Evolutionary conservation across 2,797 vertebrate species (phyloP).

Genomic region (Leucoraja ocellata): DNA sequence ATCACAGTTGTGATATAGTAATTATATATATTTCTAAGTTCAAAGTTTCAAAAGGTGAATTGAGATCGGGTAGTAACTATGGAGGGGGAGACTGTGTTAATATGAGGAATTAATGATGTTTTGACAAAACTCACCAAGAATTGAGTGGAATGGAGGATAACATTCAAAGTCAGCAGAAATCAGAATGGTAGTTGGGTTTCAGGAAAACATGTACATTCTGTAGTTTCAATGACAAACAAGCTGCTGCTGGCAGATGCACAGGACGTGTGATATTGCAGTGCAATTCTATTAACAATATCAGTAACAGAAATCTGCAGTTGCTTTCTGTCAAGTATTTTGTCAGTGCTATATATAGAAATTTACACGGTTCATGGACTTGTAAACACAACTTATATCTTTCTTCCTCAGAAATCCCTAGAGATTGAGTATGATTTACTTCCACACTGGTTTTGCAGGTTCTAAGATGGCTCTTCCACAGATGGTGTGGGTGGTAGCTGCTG

Average conservation of each 20-base stretch:
- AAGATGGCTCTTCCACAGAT: too few species aligned
- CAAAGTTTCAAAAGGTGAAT: neutral
- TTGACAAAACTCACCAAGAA: too few species aligned
- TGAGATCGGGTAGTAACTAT: too few species aligned
- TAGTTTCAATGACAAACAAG: neutral
- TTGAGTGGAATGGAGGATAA: neutral
- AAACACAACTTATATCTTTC: neutral
- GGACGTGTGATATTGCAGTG: neutral
- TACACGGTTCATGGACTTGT: neutral
- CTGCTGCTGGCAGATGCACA: neutral
- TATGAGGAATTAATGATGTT: too few species aligned
- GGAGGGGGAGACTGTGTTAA: too few species aligned
- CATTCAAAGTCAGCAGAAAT: neutral
- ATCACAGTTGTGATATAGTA: neutral
- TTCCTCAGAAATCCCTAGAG: too few species aligned
- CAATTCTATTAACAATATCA: neutral
- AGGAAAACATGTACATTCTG: neutral
- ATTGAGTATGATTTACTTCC: too few species aligned
- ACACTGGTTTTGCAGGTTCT: too few species aligned
- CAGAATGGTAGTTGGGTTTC: neutral
- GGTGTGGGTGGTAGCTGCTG: too few species aligned
- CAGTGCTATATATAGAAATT: neutral
- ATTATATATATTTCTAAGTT: too few species aligned
- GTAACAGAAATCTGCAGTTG: neutral
- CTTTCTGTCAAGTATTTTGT: neutral